phyloP scores from a whole-genome alignment of 2,888 invertebrate genomes.

The Alsophila aescularia region DNA sequence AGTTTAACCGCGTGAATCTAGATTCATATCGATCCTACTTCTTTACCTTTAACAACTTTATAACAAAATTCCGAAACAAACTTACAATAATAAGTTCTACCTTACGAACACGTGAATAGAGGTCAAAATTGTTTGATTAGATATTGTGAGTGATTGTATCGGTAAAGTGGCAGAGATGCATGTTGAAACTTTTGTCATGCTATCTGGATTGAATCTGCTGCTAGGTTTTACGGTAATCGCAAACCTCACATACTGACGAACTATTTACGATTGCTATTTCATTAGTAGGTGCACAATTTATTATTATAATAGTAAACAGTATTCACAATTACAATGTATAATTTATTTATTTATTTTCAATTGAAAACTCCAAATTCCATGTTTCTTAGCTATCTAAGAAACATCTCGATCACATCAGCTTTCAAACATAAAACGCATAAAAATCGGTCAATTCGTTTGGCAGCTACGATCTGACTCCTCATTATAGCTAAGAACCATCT shows the following conservation, averaged over 20 bases:
- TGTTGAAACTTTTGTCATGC: slow-evolving; percentile 72
- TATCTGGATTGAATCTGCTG: slow-evolving; percentile 70
- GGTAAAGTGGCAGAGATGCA: slow-evolving; percentile 32
- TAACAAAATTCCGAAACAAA: slow-evolving; percentile 5
- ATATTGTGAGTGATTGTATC: not conserved
- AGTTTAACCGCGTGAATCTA: slow-evolving; percentile 56
- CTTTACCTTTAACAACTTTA: slow-evolving; percentile 51
- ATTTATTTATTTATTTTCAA: too few species aligned
- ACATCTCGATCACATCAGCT: too few species aligned
- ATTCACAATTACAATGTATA: too few species aligned
- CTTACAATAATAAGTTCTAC: not conserved
- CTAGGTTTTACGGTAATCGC: slow-evolving; percentile 75
- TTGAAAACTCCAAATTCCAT: too few species aligned
- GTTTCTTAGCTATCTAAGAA: too few species aligned
- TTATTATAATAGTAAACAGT: not conserved
- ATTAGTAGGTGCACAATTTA: slow-evolving; percentile 27
- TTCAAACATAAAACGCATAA: too few species aligned
- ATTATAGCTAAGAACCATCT: too few species aligned
- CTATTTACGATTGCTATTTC: slow-evolving; percentile 61
- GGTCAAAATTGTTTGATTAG: not conserved
- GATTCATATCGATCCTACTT: slow-evolving; percentile 66
- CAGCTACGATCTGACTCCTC: too few species aligned
- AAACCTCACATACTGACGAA: slow-evolving; percentile 51
- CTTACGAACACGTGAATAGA: not conserved
- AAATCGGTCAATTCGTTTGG: too few species aligned